Conservation (phyloP, 2,113 vertebrate genomes). For the zebrafish (Danio rerio) region DNA sequence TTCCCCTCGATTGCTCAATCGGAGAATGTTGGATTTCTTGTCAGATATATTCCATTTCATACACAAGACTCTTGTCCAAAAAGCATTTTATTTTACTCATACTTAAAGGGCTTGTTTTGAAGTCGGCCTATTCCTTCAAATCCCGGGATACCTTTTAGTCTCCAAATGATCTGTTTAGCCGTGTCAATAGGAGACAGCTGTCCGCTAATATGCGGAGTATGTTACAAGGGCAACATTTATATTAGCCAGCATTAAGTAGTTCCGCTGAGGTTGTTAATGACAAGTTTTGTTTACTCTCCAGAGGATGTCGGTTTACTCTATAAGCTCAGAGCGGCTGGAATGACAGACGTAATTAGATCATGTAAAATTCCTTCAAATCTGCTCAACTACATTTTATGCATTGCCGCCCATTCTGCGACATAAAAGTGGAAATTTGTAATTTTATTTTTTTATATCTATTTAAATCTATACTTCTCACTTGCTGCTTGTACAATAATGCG, state of each 20-base stretch:
- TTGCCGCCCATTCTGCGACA: neutral
- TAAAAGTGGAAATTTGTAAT: slow-evolving; percentile 58
- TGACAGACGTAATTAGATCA: slow-evolving; percentile 38
- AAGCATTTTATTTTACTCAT: slow-evolving; percentile 60
- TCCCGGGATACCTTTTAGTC: slow-evolving; percentile 16
- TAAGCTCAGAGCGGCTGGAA: slow-evolving; percentile 27
- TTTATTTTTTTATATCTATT: neutral
- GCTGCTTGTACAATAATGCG: neutral
- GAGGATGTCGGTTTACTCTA: slow-evolving; percentile 23
- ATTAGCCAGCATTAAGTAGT: slow-evolving; percentile 21
- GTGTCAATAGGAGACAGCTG: slow-evolving; percentile 17
- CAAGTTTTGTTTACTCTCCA: slow-evolving; percentile 13
- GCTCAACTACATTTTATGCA: neutral
- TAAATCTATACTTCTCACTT: neutral
- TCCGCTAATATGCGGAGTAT: slow-evolving; percentile 18
- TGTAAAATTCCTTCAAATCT: slow-evolving; percentile 25
- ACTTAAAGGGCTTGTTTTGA: slow-evolving; percentile 40
- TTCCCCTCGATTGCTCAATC: slow-evolving; percentile 70
- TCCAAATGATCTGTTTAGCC: slow-evolving; percentile 35
- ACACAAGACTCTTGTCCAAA: slow-evolving; percentile 59
- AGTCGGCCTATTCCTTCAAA: neutral
- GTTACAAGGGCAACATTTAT: slow-evolving; percentile 33
- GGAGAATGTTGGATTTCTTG: slow-evolving; percentile 62
- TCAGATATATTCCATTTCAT: slow-evolving; percentile 67
- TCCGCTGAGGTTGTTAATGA: slow-evolving; percentile 26